Conservation (phyloP, 2,797 vertebrate species). For the Apogon hyalosoma region DNA sequence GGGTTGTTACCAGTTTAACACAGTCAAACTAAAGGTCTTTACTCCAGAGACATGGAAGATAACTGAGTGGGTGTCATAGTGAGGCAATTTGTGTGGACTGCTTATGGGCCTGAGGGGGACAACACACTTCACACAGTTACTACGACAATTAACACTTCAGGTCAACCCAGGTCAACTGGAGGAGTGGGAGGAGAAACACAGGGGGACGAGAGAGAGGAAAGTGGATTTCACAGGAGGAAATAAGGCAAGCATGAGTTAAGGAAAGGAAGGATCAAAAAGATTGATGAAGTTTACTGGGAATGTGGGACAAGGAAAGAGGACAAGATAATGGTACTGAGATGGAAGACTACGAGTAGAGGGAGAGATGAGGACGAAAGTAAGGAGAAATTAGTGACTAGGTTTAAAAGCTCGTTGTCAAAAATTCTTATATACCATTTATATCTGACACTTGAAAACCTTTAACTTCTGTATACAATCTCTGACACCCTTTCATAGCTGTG, state of each 20-base stretch:
- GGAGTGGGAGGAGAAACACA: slow-evolving; percentile 40
- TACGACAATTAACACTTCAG: slow-evolving; percentile 49
- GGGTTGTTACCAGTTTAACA: slow-evolving; percentile 43
- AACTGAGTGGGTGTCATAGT: slow-evolving; percentile 59
- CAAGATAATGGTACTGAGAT: not conserved
- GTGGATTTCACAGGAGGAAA: slow-evolving; percentile 6
- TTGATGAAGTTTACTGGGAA: slow-evolving; percentile 1
- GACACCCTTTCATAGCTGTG: too few relatives aligned
- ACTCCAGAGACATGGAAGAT: slow-evolving; percentile 31
- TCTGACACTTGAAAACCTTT: too few relatives aligned
- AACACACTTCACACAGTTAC: slow-evolving; percentile 48
- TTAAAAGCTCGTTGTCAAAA: too few relatives aligned
- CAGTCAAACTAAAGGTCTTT: slow-evolving; percentile 37
- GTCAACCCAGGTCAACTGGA: slow-evolving; percentile 62
- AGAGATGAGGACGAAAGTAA: not conserved
- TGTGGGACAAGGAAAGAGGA: not conserved
- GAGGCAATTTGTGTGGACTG: slow-evolving; percentile 54
- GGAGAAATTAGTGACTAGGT: too few relatives aligned
- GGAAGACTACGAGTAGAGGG: not conserved
- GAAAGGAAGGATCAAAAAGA: slow-evolving; percentile 7
- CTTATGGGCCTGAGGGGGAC: slow-evolving; percentile 33
- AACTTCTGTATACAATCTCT: too few relatives aligned
- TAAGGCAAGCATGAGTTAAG: not conserved
- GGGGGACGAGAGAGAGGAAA: slow-evolving; percentile 30
- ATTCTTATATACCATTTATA: too few relatives aligned